phyloP scores from a whole-genome alignment of 1,140 invertebrate species.

The Diachasma alloeum region DNA sequence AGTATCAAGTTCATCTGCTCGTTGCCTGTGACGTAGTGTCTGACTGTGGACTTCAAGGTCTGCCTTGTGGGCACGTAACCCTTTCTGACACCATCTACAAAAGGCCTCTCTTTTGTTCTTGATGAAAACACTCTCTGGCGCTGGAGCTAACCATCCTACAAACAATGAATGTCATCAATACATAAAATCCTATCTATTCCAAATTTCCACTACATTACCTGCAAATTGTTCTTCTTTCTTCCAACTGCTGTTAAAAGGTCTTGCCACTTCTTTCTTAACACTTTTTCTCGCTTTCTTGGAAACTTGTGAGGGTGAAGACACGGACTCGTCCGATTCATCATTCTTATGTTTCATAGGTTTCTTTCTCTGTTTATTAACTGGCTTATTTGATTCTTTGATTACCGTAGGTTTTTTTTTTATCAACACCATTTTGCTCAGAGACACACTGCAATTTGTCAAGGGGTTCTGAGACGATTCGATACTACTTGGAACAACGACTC shows the following conservation, averaged over 20 bases:
- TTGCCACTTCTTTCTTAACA: neutral
- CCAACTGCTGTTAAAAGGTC: neutral
- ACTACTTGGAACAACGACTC: too few relatives aligned
- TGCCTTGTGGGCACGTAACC: conserved; percentile 1
- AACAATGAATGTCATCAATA: neutral
- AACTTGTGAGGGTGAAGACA: neutral
- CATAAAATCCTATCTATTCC: neutral
- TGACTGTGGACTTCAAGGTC: neutral
- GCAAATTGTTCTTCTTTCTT: neutral
- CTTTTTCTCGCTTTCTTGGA: neutral
- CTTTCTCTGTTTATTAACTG: neutral
- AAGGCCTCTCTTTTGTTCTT: neutral
- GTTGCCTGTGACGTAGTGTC: neutral
- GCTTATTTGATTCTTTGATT: neutral
- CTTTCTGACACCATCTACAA: conserved; percentile 2
- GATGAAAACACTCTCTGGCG: neutral
- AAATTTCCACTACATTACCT: neutral
- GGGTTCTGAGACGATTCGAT: neutral
- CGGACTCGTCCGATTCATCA: too few relatives aligned
- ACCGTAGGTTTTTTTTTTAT: too few relatives aligned
- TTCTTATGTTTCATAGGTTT: neutral
- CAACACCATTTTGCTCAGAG: neutral
- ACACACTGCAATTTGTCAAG: neutral
- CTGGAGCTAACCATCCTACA: neutral
- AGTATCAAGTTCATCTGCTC: neutral